These are phyloP conservation scores for Drosophila rufa DNA, from an alignment of 1,140 invertebrate genomes.

Conservation along the genomic window DNA sequence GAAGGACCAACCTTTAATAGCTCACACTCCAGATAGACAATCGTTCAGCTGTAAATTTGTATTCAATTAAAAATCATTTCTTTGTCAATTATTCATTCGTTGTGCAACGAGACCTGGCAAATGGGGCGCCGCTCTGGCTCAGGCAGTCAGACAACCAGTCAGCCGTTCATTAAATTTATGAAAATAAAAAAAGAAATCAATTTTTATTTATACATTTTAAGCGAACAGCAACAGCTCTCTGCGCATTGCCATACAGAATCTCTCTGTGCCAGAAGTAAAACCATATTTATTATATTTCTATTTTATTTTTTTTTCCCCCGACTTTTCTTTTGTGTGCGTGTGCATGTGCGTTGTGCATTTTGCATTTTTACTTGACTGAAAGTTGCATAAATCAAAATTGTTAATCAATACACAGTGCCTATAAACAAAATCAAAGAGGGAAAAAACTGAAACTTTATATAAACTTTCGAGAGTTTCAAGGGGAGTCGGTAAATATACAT, in stretches of 20 bases:
- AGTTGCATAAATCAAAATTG: conserved; percentile 60
- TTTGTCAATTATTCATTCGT: conserved; percentile 70
- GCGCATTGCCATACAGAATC: conserved; percentile 5
- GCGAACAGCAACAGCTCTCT: conserved; percentile 8
- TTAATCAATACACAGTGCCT: conserved; percentile 50
- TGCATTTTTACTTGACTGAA: conserved; percentile 35
- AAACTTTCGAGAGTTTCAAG: conserved; percentile 15
- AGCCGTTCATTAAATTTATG: conserved; percentile 61
- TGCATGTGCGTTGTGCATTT: conserved; percentile 38
- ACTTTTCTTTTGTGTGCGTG: conserved; percentile 15
- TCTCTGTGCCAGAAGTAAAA: conserved; percentile 9
- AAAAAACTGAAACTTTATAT: conserved; percentile 10
- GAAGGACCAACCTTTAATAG: conserved; percentile 5
- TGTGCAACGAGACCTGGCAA: conserved; percentile 50
- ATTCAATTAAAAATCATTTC: conserved; percentile 71
- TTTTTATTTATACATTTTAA: conserved; percentile 47
- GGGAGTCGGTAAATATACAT: conserved; percentile 28
- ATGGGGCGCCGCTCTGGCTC: conserved; percentile 38
- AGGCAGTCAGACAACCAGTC: conserved; percentile 35
- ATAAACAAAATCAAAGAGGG: conserved; percentile 35
- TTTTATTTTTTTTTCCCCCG: conserved; percentile 9
- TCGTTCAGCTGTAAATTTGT: conserved; percentile 66
- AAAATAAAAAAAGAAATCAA: conserved; percentile 53
- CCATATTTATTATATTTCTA: conserved; percentile 44
- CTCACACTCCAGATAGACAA: conserved; percentile 31